A percentile compares a stretch with the other conserved stretches of the same genome.
phyloP scores from a whole-genome alignment of 1,140 invertebrate genomes.

The Nautilus pompilius region DNA sequence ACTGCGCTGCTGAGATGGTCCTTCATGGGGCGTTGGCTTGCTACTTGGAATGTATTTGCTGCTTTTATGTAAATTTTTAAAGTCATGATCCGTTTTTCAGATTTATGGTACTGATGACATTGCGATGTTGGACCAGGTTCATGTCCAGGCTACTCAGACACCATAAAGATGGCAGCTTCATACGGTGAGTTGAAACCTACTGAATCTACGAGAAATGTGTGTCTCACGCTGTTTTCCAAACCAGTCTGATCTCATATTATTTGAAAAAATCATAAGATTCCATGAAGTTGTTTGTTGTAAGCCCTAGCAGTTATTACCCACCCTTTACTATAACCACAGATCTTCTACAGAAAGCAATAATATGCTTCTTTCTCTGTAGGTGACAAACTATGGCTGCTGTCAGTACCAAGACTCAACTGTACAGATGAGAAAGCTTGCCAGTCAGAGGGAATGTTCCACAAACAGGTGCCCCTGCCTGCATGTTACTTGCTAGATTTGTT shows the following conservation, averaged over 20 bases:
- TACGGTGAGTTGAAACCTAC: constrained; percentile 50
- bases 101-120: constrained; percentile 49
- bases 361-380: constrained; percentile 27
- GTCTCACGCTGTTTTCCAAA: background rate
- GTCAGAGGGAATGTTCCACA: constrained; percentile 48
- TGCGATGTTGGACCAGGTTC: constrained; percentile 41
- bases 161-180: constrained; percentile 51
- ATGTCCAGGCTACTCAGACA: constrained; percentile 42
- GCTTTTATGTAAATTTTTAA: too few relatives aligned
- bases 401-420: constrained; percentile 45
- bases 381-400: constrained; percentile 48
- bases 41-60: too few relatives aligned
- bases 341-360: too few relatives aligned
- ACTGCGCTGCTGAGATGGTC: too few relatives aligned
- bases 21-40: too few relatives aligned
- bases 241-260: too few relatives aligned
- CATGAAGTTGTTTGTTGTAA: constrained; percentile 10
- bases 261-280: background rate
- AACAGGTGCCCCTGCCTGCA: constrained; percentile 42
- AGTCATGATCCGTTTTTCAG: too few relatives aligned
- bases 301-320: constrained; percentile 16
- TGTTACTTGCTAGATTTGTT: constrained; percentile 50
- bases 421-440: constrained; percentile 46
- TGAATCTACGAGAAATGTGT: constrained; percentile 53
- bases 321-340: background rate